Percentiles rank a stretch among this genome's conserved stretches.
Conservation (phyloP, 2,888 invertebrate genomes). For the Lordiphosa fenestrarum region DNA sequence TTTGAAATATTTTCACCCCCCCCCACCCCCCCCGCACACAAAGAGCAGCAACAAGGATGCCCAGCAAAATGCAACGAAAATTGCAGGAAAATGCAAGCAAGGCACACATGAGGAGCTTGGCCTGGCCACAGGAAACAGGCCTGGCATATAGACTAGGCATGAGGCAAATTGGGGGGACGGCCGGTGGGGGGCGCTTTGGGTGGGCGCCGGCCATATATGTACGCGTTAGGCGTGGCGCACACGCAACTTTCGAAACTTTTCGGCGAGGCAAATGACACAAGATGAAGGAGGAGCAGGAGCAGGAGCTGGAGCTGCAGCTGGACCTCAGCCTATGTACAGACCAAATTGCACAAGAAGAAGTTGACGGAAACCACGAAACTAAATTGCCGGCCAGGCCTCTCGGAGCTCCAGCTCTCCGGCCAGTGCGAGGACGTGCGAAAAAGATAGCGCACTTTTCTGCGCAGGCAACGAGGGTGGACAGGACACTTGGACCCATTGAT, state of each 20-base stretch:
- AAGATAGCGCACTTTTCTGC: constrained; percentile 69
- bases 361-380: constrained; percentile 70
- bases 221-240: constrained; percentile 58
- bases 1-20: constrained; percentile 52
- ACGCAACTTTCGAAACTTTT: constrained; percentile 43
- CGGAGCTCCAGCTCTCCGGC: neutral
- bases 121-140: constrained; percentile 3
- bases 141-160: constrained; percentile 21
- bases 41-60: neutral
- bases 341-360: constrained; percentile 41
- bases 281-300: neutral
- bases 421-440: constrained; percentile 56
- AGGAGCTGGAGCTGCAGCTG: neutral
- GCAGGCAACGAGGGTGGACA: constrained; percentile 32
- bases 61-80: constrained; percentile 56
- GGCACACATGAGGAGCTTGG: constrained; percentile 15
- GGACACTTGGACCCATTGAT: constrained; percentile 16
- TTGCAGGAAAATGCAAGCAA: constrained; percentile 48
- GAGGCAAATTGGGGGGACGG: neutral
- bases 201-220: constrained; percentile 25
- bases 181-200: constrained; percentile 12
- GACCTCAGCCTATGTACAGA: constrained; percentile 45
- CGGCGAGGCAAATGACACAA: constrained; percentile 19
- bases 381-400: constrained; percentile 51
- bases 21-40: constrained; percentile 7